Evolutionary conservation across 2,888 invertebrate genomes (phyloP), one percentile per base, ranked within the genome.

Genomic region (Cheilosia vernalis): DNA sequence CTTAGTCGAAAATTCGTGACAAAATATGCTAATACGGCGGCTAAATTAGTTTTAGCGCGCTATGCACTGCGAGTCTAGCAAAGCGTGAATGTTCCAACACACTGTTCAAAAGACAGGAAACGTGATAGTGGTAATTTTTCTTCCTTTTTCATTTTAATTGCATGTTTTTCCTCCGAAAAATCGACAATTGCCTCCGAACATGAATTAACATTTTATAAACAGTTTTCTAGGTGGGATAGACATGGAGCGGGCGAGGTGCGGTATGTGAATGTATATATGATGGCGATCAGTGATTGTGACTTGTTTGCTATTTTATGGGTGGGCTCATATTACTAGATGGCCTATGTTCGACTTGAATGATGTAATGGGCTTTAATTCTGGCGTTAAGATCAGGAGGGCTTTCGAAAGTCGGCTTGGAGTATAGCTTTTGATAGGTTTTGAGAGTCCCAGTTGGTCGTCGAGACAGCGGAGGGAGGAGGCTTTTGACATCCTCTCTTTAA

Each of bases 131-230:
- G 85, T 72, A 30, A 81, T 78, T 85, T 84, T 85, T 81, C 74
- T 80, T 85, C 80, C 84, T 80, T 81, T 80, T 61, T 27, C 85
- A 81, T 76, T 77, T 81, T 81, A 85, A 81, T 85, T 77, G 85
- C 85, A 67, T 85, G 85, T 85, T 85, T 80, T 85, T 80, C 66
- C 74, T 81, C 80, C 76, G 81, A 85, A 85, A 85, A 85, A 81
- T 80, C 81, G 81, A 81, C 85, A 85, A 85, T 67, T 76, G 85
- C 81, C 81, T 76, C 85, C 76, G 76, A 85, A 85, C 85, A 85
- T 70, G 81, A 85, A 85, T 85, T 85, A 85, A 81, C 85, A 85
- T 85, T 81, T 81, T 72, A 85, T 85, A 81, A 85, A 81, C 81
- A 81, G 69, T 79, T 77, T 69, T 69, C 58, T n/a, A 49, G 21